Percentiles rank a stretch among this genome's conserved stretches.
These are phyloP conservation scores for Dicrostonyx torquatus DNA, from an alignment of 2,797 vertebrate genomes.

Conservation along the genomic window DNA sequence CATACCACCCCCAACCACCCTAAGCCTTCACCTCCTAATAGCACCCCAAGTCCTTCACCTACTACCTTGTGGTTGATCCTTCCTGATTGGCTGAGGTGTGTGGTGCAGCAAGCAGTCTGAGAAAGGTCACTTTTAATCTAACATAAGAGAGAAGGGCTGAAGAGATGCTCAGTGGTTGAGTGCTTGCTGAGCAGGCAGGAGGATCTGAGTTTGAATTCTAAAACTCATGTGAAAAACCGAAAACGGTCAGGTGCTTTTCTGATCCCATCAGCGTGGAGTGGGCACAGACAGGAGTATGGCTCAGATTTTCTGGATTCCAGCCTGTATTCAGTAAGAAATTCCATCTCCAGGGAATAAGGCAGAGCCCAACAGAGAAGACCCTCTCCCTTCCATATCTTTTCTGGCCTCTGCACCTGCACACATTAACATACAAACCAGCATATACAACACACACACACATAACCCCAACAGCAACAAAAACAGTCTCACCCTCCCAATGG, in stretches of 20 bases:
- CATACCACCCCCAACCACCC: background rate
- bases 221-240: background rate
- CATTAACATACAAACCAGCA: background rate
- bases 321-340: background rate
- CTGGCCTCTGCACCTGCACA: background rate
- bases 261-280: background rate
- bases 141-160: background rate
- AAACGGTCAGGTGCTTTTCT: background rate
- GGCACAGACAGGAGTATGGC: background rate
- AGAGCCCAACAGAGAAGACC: background rate
- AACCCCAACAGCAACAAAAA: background rate
- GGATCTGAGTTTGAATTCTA: background rate
- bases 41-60: background rate
- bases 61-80: background rate
- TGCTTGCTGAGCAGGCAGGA: background rate
- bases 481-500: rapidly evolving
- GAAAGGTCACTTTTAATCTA: constrained; percentile 17
- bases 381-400: background rate
- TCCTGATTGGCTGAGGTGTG: background rate
- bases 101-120: background rate
- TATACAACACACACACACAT: background rate
- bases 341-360: background rate
- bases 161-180: background rate
- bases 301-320: background rate
- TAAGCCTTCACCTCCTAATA: background rate